Evolutionary conservation across 1,140 invertebrate genomes (phyloP), one percentile per base, ranked within the genome.

Genomic region (Sycobia sp.): DNA sequence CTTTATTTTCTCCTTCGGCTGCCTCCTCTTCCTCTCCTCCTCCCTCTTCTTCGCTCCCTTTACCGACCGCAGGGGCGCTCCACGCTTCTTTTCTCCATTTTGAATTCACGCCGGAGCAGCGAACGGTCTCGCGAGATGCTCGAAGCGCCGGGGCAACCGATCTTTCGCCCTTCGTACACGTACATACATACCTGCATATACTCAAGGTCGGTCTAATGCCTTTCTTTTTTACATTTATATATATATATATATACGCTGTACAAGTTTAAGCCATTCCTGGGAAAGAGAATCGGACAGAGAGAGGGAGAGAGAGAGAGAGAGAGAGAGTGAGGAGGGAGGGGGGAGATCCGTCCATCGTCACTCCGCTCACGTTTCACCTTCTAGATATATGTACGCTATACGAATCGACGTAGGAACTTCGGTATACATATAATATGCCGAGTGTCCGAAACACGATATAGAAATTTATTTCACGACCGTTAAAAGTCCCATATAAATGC

Each of bases 141-240:
- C n/a, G n/a, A n/a, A n/a, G n/a, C n/a, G n/a, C n/a, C n/a, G n/a
- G n/a, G n/a, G n/a, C n/a, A n/a, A n/a, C 25, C 58, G 44, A 53
- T 59, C 66, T 67, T 65, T 67, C 66, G 68, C 73, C 70, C 69
- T 57, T 70, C 47, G n/a, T n/a, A n/a, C n/a, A n/a, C n/a, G n/a
- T n/a, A n/a, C n/a, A n/a, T n/a, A n/a, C n/a, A n/a, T n/a, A n/a
- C n/a, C n/a, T n/a, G n/a, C n/a, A n/a, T n/a, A 51, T 56, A 66
- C 53, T 71, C 71, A 76, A 76, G 75, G 74, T 72, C 72, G 72
- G 74, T n/a, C n/a, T n/a, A n/a, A n/a, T n/a, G 66, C 67, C 68
- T n/a, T 68, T n/a, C n/a, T n/a, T n/a, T n/a, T n/a, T n/a, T n/a
- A n/a, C n/a, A n/a, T n/a, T n/a, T n/a, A n/a, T n/a, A n/a, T n/a